phyloP scores from a whole-genome alignment of 2,113 vertebrate genomes.

The Monopterus albus region DNA sequence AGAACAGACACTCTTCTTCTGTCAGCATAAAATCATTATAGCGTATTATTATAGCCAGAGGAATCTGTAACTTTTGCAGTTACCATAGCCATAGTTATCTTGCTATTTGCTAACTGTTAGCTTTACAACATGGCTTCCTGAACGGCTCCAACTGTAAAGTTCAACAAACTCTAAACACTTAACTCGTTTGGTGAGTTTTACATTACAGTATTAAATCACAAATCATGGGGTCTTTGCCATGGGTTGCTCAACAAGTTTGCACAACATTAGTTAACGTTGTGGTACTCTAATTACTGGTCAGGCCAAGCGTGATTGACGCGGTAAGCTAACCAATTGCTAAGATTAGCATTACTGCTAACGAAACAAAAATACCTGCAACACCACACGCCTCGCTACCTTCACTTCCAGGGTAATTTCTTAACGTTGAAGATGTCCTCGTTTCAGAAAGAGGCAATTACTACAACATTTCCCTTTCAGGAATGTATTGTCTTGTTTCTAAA shows the following conservation, averaged over 20 bases:
- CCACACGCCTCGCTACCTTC: constrained; percentile 39
- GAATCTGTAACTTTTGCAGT: too few relatives aligned
- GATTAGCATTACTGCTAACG: constrained; percentile 37
- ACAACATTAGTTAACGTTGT: neutral
- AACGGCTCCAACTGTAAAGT: neutral
- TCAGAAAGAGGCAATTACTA: constrained; percentile 10
- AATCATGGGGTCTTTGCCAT: fast-evolving
- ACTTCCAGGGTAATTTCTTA: neutral
- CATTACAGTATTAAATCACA: too few relatives aligned
- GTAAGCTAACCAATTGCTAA: constrained; percentile 40
- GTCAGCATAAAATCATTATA: too few relatives aligned
- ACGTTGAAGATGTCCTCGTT: neutral
- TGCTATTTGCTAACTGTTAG: neutral
- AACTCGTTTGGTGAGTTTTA: too few relatives aligned
- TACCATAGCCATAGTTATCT: too few relatives aligned
- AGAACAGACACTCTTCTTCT: too few relatives aligned
- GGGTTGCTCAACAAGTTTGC: fast-evolving
- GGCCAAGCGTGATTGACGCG: constrained; percentile 42
- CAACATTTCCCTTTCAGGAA: constrained; percentile 41
- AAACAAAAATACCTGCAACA: neutral
- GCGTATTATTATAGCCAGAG: too few relatives aligned
- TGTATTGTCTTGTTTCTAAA: constrained; percentile 6
- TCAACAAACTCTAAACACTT: neutral
- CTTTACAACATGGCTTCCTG: constrained; percentile 44
- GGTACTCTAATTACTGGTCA: neutral